Conservation (phyloP, 2,113 vertebrate genomes). For the Sebastes fasciatus region DNA sequence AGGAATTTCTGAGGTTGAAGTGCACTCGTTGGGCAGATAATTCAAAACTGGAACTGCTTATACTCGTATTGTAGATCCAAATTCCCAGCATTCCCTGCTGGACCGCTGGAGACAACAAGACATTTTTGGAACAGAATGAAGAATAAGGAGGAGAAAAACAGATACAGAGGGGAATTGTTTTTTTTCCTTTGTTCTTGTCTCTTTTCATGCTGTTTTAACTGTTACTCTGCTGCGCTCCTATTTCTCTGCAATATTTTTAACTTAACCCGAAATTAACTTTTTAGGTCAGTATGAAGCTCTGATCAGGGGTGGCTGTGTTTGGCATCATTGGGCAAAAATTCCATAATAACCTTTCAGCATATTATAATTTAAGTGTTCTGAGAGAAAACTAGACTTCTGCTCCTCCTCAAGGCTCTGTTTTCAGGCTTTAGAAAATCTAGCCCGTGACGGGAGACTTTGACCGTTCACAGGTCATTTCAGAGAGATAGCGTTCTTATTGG, state of each 20-base stretch:
- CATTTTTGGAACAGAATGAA: slow-evolving; percentile 17
- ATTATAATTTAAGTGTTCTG: too few relatives aligned
- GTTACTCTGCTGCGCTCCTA: not conserved
- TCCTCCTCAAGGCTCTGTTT: too few relatives aligned
- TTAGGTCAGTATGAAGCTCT: too few relatives aligned
- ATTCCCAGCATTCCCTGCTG: slow-evolving; percentile 47
- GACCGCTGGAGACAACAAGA: slow-evolving; percentile 35
- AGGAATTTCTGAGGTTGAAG: not conserved
- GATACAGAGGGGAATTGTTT: not conserved
- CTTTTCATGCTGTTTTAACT: not conserved
- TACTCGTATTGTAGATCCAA: not conserved
- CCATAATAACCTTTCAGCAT: too few relatives aligned
- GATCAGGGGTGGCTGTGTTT: too few relatives aligned
- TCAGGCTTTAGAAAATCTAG: too few relatives aligned
- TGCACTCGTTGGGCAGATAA: not conserved
- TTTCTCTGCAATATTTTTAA: not conserved
- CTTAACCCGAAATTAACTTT: too few relatives aligned
- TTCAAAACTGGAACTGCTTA: slow-evolving; percentile 6
- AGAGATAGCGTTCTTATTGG: too few relatives aligned
- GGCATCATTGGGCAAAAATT: too few relatives aligned
- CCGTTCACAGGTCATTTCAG: too few relatives aligned
- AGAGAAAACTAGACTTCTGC: too few relatives aligned
- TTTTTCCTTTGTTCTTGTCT: slow-evolving; percentile 19
- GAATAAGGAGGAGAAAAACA: slow-evolving; percentile 14
- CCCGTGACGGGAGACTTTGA: too few relatives aligned